Evolutionary conservation across 2,888 invertebrate genomes (phyloP).

Genomic region (Colostygia pectinataria): DNA sequence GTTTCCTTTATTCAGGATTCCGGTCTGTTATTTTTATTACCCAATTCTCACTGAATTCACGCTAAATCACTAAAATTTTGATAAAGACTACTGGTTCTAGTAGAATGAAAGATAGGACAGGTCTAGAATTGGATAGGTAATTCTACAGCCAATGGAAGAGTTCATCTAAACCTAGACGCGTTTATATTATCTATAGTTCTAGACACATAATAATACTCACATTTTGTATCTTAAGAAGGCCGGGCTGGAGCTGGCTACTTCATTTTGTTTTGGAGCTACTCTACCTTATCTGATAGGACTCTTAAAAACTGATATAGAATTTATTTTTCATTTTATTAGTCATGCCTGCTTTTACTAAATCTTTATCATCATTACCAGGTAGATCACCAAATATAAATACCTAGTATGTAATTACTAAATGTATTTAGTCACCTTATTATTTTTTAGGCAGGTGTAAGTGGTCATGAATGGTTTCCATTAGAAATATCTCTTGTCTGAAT

Average conservation of each 20-base stretch:
- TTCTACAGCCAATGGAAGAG: slow-evolving; percentile 42
- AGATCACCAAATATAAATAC: no score
- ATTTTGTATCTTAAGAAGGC: slow-evolving; percentile 5
- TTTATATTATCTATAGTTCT: slow-evolving; percentile 11
- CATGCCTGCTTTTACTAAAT: no score
- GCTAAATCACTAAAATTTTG: slow-evolving; percentile 5
- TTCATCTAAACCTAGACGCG: slow-evolving; percentile 25
- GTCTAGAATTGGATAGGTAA: slow-evolving; percentile 38
- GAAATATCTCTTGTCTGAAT: no score
- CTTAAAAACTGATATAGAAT: neutral
- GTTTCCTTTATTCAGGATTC: neutral
- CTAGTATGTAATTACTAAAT: no score
- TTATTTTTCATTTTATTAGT: no score
- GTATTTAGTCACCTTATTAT: no score
- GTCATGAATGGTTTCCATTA: no score
- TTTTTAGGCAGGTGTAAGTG: no score
- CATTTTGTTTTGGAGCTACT: no score
- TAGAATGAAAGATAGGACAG: slow-evolving; percentile 36
- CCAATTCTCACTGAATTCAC: slow-evolving; percentile 7
- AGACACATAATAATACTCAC: slow-evolving; percentile 26
- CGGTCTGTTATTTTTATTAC: no score
- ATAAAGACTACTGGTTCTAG: slow-evolving; percentile 18
- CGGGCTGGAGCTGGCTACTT: neutral
- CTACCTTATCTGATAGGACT: neutral
- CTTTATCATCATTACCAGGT: no score